These are phyloP conservation scores for Cyphomyrus plagiostoma DNA, from an alignment of 2,113 vertebrate genomes.

Conservation along the genomic window DNA sequence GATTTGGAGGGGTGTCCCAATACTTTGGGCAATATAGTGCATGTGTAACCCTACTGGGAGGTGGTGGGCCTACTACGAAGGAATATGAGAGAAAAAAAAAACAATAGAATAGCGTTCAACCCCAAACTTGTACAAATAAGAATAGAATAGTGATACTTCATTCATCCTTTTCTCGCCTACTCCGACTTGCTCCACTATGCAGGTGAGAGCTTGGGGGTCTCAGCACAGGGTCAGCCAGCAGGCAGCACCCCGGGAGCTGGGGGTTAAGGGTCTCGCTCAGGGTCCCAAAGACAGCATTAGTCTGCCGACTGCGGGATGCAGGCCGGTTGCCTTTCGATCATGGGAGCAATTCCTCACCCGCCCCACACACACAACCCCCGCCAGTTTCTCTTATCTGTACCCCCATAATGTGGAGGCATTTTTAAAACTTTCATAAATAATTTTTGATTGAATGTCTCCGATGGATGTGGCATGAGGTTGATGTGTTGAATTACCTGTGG, in stretches of 20 bases:
- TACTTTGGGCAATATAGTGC: too few species aligned
- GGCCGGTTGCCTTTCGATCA: background rate
- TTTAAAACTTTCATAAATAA: background rate
- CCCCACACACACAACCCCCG: too few species aligned
- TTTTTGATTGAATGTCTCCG: background rate
- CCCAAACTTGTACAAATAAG: too few species aligned
- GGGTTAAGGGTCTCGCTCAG: too few species aligned
- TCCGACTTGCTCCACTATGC: background rate
- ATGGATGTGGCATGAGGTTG: background rate
- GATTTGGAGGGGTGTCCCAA: too few species aligned
- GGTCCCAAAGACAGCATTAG: too few species aligned
- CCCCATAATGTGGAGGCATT: background rate
- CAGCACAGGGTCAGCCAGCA: background rate
- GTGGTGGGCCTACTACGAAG: background rate
- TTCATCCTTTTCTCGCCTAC: background rate
- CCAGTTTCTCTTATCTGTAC: background rate
- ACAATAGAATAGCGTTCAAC: too few species aligned
- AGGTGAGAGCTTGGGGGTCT: background rate
- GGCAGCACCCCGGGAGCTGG: too few species aligned
- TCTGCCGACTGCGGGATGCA: too few species aligned
- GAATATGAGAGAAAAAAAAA: too few species aligned
- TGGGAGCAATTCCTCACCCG: background rate
- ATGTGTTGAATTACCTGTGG: background rate
- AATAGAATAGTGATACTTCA: too few species aligned
- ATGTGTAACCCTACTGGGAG: too few species aligned